phyloP scores from a whole-genome alignment of 1,140 invertebrate species.

The Epicauta chinensis region DNA sequence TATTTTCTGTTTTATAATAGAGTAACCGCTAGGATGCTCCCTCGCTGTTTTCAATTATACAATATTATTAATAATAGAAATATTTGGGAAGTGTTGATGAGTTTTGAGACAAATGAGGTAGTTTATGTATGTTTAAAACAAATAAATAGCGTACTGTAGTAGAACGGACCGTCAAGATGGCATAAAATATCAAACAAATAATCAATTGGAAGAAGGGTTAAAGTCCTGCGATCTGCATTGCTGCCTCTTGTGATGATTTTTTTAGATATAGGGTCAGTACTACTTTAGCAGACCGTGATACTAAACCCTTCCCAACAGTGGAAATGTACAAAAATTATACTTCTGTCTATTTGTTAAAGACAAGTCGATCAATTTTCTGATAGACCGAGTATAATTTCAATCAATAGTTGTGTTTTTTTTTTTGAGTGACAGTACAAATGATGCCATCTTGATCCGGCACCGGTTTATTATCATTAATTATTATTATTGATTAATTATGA shows the following conservation, averaged over 20 bases:
- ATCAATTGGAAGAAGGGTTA: neutral
- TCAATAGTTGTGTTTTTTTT: too few relatives aligned
- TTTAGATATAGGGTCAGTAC: conserved; percentile 33
- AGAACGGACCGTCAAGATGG: conserved; percentile 26
- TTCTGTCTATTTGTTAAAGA: neutral
- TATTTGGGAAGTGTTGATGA: conserved; percentile 39
- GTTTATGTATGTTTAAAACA: conserved; percentile 41
- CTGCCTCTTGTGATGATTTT: conserved; percentile 29
- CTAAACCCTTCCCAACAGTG: conserved; percentile 26
- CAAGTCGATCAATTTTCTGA: conserved; percentile 31
- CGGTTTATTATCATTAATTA: conserved; percentile 32
- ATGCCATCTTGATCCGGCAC: conserved; percentile 27
- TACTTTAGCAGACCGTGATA: conserved; percentile 36
- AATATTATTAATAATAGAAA: conserved; percentile 31
- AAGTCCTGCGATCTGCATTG: conserved; percentile 34
- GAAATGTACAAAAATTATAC: neutral
- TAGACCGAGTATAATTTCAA: conserved; percentile 9
- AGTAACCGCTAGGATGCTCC: conserved; percentile 33
- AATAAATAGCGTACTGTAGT: conserved; percentile 44
- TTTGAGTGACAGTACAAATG: conserved; percentile 33
- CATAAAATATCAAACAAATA: conserved; percentile 6
- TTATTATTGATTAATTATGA: neutral
- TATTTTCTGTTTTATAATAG: conserved; percentile 1
- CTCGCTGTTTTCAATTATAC: conserved; percentile 41
- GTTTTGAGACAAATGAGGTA: conserved; percentile 32